Percentiles rank a stretch among this genome's conserved stretches.
Conservation (phyloP, 2,113 vertebrate species). For the Caretta caretta region DNA sequence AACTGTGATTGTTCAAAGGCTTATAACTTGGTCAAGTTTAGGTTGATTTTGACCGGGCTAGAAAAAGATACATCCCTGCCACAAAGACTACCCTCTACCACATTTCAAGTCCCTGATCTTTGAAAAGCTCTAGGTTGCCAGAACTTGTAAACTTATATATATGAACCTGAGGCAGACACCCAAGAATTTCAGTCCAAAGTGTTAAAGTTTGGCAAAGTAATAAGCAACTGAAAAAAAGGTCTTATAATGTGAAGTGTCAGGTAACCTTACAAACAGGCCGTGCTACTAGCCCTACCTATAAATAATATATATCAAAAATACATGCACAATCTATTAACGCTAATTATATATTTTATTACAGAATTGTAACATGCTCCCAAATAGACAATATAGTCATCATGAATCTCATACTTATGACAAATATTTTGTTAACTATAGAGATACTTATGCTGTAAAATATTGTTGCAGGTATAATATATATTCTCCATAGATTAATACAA, state of each 20-base stretch:
- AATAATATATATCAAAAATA: background rate
- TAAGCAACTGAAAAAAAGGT: background rate
- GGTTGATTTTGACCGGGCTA: no score
- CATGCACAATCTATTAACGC: background rate
- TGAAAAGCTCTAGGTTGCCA: no score
- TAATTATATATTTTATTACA: background rate
- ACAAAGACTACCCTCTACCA: no score
- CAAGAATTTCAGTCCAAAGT: rapidly evolving
- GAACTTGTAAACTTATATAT: no score
- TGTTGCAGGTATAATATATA: background rate
- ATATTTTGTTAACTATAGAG: no score
- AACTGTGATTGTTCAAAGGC: no score
- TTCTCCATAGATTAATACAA: background rate
- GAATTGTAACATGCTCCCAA: background rate
- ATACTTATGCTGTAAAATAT: background rate
- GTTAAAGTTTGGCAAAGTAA: background rate
- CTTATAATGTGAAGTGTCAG: background rate
- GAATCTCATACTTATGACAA: no score
- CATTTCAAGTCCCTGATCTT: no score
- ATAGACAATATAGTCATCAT: background rate
- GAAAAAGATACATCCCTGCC: no score
- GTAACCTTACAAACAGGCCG: background rate
- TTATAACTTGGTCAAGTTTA: no score
- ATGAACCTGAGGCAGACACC: background rate
- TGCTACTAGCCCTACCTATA: background rate